These are phyloP conservation scores for Acleris cristana DNA, from an alignment of 2,888 invertebrate species.

Conservation along the genomic window DNA sequence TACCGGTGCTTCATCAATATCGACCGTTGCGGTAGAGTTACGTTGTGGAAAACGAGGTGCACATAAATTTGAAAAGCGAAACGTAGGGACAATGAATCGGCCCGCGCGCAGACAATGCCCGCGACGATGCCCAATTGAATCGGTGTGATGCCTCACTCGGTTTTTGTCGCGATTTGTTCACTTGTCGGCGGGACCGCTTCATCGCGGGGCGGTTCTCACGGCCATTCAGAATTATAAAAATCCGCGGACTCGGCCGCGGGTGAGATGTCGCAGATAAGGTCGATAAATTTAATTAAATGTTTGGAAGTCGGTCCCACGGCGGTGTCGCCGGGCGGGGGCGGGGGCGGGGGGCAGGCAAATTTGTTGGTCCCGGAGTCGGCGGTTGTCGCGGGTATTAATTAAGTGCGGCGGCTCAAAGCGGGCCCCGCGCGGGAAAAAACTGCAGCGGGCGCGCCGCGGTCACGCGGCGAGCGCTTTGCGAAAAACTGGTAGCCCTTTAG, in stretches of 20 bases:
- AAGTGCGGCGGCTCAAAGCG: conserved; percentile 55
- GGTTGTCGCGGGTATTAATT: conserved; percentile 66
- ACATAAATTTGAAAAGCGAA: not conserved
- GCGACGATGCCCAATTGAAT: conserved; percentile 47
- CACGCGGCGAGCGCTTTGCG: conserved; percentile 37
- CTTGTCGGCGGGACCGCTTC: conserved; percentile 52
- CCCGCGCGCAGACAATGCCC: conserved; percentile 28
- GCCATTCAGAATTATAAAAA: conserved; percentile 66
- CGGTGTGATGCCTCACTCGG: conserved; percentile 48
- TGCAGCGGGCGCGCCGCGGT: conserved; percentile 34
- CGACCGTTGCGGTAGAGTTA: too few relatives aligned
- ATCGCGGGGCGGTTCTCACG: conserved; percentile 58
- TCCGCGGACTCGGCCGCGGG: conserved; percentile 45
- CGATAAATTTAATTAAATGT: conserved; percentile 81
- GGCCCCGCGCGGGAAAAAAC: conserved; percentile 50
- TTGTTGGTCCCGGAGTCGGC: conserved; percentile 62
- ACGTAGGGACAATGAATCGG: not conserved
- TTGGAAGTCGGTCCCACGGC: conserved; percentile 51
- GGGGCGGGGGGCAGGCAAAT: conserved; percentile 59
- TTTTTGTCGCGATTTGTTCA: conserved; percentile 64
- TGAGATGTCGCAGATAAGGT: conserved; percentile 60
- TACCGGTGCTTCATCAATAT: too few relatives aligned
- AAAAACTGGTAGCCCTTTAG: conserved; percentile 38
- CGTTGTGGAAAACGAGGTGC: not conserved
- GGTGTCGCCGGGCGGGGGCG: conserved; percentile 41